A percentile compares a stretch with the other conserved stretches of the same genome.
phyloP scores from a whole-genome alignment of 2,888 invertebrate genomes.

The Cephus nigrinus region DNA sequence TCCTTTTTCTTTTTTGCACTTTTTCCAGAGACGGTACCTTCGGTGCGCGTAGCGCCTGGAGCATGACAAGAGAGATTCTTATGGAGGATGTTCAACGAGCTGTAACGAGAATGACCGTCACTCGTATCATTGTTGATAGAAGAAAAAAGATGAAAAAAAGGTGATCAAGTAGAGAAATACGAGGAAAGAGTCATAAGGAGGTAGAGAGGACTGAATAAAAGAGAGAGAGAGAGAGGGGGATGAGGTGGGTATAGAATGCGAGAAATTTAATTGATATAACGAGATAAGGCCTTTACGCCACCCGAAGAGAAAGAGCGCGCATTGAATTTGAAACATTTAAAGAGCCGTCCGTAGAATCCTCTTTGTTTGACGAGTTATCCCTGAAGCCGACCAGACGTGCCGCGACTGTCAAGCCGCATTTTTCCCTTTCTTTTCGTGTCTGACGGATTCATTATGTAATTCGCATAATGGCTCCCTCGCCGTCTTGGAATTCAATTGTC shows the following conservation, averaged over 20 bases:
- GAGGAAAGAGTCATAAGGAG: neutral
- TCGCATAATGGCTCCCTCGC: constrained; percentile 33
- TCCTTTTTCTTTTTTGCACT: neutral
- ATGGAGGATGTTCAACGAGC: neutral
- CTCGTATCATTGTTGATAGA: neutral
- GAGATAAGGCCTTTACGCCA: constrained; percentile 30
- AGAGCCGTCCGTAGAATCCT: constrained; percentile 29
- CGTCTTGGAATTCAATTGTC: constrained; percentile 38
- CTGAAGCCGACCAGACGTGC: constrained; percentile 27
- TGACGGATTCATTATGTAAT: constrained; percentile 44
- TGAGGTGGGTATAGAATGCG: constrained; percentile 23
- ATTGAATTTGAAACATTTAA: constrained; percentile 32
- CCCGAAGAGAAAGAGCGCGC: constrained; percentile 26
- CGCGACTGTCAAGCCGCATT: constrained; percentile 27
- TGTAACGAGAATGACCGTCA: neutral
- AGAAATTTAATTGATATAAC: constrained; percentile 38
- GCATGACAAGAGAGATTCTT: neutral
- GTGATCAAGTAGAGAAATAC: neutral
- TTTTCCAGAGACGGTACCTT: neutral
- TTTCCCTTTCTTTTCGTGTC: constrained; percentile 27
- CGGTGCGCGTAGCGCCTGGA: neutral
- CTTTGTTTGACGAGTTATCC: constrained; percentile 34
- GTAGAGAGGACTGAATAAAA: neutral
- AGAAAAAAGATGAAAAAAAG: neutral
- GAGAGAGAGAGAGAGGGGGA: constrained; percentile 2